Evolutionary conservation across 2,888 invertebrate species (phyloP).

Genomic region (Nasonia oneida): DNA sequence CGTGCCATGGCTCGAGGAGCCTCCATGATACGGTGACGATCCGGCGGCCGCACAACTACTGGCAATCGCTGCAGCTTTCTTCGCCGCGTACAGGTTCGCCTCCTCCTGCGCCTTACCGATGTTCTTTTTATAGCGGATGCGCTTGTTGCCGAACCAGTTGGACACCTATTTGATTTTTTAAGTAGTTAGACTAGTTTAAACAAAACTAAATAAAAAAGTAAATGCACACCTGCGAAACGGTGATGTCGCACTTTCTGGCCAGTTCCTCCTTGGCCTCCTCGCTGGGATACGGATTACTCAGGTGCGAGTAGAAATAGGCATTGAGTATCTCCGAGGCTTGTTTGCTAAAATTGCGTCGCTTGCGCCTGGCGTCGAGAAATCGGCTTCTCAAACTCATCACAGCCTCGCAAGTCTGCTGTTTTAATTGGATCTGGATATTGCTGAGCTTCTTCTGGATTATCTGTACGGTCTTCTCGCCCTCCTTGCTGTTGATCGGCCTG

Average conservation of each 20-base stretch:
- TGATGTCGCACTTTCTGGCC: constrained; percentile 99
- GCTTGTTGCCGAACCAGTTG: constrained; percentile 99
- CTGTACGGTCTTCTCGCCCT: constrained; percentile 99
- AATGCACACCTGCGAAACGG: constrained; percentile 92
- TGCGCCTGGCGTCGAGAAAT: constrained; percentile 88
- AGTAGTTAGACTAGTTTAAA: constrained; percentile 11
- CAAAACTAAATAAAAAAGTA: background rate
- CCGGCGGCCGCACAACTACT: background rate
- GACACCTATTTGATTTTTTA: constrained; percentile 83
- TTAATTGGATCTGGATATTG: constrained; percentile 98
- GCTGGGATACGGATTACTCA: constrained; percentile 99
- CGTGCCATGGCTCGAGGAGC: constrained; percentile 91
- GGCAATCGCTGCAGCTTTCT: constrained; percentile 89
- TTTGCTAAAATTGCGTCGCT: constrained; percentile 99
- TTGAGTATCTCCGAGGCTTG: constrained; percentile 99
- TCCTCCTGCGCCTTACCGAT: constrained; percentile 99
- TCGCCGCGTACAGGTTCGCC: constrained; percentile 98
- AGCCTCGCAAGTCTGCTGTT: constrained; percentile 99
- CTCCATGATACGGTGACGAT: constrained; percentile 90
- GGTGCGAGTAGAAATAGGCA: constrained; percentile 99
- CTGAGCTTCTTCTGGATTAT: constrained; percentile 99
- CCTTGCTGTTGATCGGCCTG: constrained; percentile 97
- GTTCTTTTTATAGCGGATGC: constrained; percentile 99
- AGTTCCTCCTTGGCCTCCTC: constrained; percentile 99
- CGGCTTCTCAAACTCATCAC: constrained; percentile 98